phyloP scores from a whole-genome alignment of 2,797 vertebrate genomes.

The Anguilla marmorata region DNA sequence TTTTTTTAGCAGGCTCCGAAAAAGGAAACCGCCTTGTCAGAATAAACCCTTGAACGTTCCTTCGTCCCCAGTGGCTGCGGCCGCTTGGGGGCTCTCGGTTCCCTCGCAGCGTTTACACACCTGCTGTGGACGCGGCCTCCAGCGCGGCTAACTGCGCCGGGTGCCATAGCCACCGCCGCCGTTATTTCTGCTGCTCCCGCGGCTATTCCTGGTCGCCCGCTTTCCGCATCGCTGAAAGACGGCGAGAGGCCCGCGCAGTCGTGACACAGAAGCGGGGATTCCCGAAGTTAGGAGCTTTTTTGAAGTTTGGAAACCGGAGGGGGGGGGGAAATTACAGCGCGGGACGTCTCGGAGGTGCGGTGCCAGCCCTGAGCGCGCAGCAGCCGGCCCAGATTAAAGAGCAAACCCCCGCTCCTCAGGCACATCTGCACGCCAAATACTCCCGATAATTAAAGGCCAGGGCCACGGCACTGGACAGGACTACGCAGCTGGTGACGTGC shows the following conservation, averaged over 20 bases:
- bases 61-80: neutral
- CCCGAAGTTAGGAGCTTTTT: neutral
- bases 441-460: slow-evolving; percentile 25
- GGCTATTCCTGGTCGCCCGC: neutral
- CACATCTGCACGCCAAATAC: slow-evolving; percentile 8
- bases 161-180: neutral
- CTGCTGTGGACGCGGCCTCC: neutral
- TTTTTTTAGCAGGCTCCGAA: slow-evolving; percentile 29
- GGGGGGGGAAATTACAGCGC: slow-evolving; percentile 10
- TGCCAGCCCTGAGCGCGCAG: slow-evolving; percentile 9
- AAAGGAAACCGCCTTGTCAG: slow-evolving; percentile 19
- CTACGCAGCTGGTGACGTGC: slow-evolving; percentile 4
- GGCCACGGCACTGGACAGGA: neutral
- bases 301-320: neutral
- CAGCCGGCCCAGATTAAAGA: slow-evolving; percentile 28
- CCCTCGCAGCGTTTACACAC: neutral
- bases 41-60: slow-evolving; percentile 17
- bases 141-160: neutral
- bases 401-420: neutral
- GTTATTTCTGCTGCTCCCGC: neutral
- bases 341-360: neutral
- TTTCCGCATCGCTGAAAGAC: neutral
- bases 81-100: neutral
- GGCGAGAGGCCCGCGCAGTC: neutral
- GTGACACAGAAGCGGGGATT: slow-evolving; percentile 6